Conservation (phyloP, 2,113 vertebrate genomes). For the Microcebus tavaratra region DNA sequence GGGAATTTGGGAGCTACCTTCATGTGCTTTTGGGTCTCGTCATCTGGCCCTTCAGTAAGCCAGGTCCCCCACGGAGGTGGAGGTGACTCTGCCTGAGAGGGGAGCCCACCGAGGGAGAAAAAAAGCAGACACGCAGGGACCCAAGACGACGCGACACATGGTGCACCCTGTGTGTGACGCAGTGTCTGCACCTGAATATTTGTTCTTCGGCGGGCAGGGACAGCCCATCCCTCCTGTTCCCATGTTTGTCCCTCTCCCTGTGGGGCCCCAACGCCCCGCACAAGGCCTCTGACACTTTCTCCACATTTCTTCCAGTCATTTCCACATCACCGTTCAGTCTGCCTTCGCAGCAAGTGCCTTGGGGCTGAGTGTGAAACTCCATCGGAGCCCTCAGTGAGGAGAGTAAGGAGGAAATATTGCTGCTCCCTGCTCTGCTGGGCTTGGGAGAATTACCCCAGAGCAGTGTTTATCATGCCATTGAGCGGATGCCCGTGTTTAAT, state of each 20-base stretch:
- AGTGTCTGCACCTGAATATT: no score
- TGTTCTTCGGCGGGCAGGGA: background rate
- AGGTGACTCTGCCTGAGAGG: background rate
- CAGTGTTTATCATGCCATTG: constrained; percentile 72
- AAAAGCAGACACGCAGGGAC: background rate
- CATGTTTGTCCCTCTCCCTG: background rate
- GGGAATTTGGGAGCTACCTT: fast-evolving
- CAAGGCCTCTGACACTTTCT: background rate
- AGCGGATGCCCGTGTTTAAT: constrained; percentile 64
- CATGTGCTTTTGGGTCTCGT: background rate
- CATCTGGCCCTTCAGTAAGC: background rate
- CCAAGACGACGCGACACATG: fast-evolving
- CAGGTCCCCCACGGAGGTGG: background rate
- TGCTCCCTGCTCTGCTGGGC: constrained; percentile 70
- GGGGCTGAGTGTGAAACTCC: constrained; percentile 43
- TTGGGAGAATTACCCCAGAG: constrained; percentile 72
- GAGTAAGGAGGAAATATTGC: constrained; percentile 70
- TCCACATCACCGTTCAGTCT: background rate
- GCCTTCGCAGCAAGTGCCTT: constrained; percentile 37
- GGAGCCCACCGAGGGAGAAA: background rate
- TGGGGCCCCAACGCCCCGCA: background rate
- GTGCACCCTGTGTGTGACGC: no score
- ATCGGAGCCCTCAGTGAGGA: constrained; percentile 30
- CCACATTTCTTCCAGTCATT: background rate
- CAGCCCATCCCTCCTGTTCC: background rate